Base-by-base conservation (phyloP, 1,140 invertebrate genomes). In the Bombus balteatus region DNA sequence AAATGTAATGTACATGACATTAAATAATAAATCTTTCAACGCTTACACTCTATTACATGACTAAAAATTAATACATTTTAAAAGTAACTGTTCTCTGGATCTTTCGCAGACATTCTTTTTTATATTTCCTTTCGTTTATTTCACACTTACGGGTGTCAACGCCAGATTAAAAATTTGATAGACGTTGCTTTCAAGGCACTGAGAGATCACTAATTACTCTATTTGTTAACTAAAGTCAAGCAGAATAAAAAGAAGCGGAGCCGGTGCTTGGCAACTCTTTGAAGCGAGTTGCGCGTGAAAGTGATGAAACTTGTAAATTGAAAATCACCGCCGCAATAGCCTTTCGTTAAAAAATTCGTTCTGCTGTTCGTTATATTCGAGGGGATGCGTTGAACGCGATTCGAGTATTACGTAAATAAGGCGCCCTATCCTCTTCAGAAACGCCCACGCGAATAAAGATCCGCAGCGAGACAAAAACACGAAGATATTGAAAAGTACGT, bases 341-440 rank as follows among this genome's bases (percentile, higher is more conserved):
- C 1, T 43, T 32, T 73, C 18, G 6, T 34, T 66, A 32, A 18
- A 34, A 65, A 65, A 65, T 47, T 47, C 41, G 28, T 12, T 47
- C 3, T 18, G n/a, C 1, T 13, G 10, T 32, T 41, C 1, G 72
- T 18, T 53, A 15, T 9, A 12, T 74, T 25, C n/a, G 18, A 32
- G n/a, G 32, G 72, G 28, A 47, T 76, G 28, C 37, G 47, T 57
- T 8, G 13, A 57, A 59, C 47, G 22, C 5, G 43, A 53, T 28
- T 75, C 73, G 5, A 75, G 34, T 57, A 37, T 28, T 37, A 28
- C 73, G 74, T 28, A 57, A 76, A 76, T 76, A 76, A 77, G 75
- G 57, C 34, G 32, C 22, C 18, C 39, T 41, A 25, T 28, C 32
- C n/a, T 32, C 53, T 70, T 18, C 32, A 37, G 15, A n/a, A 18